Conservation (phyloP, 2,797 vertebrate genomes). For the Rallus crepitans region DNA sequence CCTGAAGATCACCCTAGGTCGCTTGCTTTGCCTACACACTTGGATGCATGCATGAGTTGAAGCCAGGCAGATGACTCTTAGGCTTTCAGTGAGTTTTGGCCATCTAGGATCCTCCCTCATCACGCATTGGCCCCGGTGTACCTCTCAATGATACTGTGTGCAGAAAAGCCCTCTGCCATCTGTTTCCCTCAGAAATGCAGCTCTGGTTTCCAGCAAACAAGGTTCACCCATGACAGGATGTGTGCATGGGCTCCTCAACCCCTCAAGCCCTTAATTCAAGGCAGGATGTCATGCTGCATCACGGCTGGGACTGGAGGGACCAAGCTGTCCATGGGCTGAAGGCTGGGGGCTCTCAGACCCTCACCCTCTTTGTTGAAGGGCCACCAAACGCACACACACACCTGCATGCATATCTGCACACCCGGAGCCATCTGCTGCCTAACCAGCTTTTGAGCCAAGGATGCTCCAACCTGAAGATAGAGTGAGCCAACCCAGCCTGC, state of each 20-base stretch:
- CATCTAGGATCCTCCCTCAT: too few species aligned
- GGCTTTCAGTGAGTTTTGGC: neutral
- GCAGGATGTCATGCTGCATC: neutral
- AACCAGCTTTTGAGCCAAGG: neutral
- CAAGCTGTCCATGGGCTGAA: neutral
- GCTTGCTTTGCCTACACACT: neutral
- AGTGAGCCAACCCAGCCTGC: neutral
- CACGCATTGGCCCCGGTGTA: fast-evolving
- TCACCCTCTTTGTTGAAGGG: neutral
- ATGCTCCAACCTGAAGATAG: neutral
- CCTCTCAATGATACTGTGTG: neutral
- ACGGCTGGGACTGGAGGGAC: neutral
- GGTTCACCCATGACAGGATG: neutral
- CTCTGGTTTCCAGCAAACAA: neutral
- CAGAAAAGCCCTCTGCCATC: neutral
- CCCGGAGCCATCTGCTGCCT: fast-evolving
- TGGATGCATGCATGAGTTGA: fast-evolving
- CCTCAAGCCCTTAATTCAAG: neutral
- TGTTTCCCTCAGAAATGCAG: neutral
- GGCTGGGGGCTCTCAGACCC: neutral
- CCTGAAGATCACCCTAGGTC: neutral
- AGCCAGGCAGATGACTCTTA: neutral
- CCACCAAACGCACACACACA: neutral
- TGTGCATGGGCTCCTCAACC: neutral
- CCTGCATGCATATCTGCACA: neutral